Conservation (phyloP, 2,888 invertebrate species). For the Aphidius colemani region DNA sequence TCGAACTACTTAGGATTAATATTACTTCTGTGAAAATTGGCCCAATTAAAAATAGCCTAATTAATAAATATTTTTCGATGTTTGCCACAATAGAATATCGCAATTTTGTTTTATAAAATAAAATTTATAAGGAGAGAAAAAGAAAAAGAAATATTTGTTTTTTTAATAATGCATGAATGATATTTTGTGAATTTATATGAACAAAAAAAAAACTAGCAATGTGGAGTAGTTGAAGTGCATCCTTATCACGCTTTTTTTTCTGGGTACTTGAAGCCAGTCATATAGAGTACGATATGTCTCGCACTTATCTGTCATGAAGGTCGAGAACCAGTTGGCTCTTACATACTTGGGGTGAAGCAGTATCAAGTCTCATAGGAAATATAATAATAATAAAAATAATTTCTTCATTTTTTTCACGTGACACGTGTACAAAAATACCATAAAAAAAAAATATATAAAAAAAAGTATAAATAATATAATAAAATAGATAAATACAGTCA, state of each 20-base stretch:
- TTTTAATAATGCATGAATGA: neutral
- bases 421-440: constrained; percentile 16
- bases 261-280: constrained; percentile 3
- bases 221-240: neutral
- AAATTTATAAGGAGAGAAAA: neutral
- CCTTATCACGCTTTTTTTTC: neutral
- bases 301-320: constrained; percentile 10
- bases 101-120: too few species aligned
- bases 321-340: neutral
- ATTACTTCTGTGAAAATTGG: too few species aligned
- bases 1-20: too few species aligned
- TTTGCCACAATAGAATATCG: too few species aligned
- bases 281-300: constrained; percentile 10
- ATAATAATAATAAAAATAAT: constrained; percentile 14
- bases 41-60: too few species aligned
- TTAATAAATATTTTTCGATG: too few species aligned
- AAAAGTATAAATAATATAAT: too few species aligned
- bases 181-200: too few species aligned
- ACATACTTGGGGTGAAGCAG: constrained; percentile 14
- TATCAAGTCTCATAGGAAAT: constrained; percentile 1
- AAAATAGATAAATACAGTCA: too few species aligned
- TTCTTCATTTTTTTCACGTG: constrained; percentile 21
- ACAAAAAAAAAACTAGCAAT: too few species aligned
- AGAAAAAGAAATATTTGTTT: neutral
- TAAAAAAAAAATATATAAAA: too few species aligned